Base-by-base conservation (phyloP, 2,113 vertebrate genomes). In the Apteryx owenii region DNA sequence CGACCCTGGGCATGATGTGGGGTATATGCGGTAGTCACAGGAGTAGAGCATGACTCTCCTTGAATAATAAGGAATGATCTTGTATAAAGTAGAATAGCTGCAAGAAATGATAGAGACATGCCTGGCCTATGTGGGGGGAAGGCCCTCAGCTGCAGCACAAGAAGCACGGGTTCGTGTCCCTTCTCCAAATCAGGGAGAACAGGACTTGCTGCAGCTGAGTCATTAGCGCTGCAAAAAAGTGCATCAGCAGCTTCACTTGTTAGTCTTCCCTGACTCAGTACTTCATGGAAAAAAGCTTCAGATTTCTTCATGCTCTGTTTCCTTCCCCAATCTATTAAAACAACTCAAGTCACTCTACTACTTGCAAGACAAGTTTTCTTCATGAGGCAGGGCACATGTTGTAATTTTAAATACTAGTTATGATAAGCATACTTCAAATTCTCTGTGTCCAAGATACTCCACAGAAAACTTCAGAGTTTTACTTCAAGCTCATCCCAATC, bases 1-100 rank as follows among this genome's bases (percentile, higher is more conserved):
- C 54, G 62, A 58, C 4, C 5, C 8, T 33, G 44, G 50, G 36
- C 77, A 80, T 36, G 28, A 11, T 66, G 44, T 58, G 17, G 3
- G 4, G 2, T 36, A 12, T 15, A 9, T 62, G 17, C 6, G 70
- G 18, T 33, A 33, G 29, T 12, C 16, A 11, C 0, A 0, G 1
- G 31, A 89, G 14, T 65, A 86, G 16, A 50, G 8, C 3, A 9
- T 62, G 22, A 44, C 11, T 56, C 5, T n/a, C 22, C 88, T 61
- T 16, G 28, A 26, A 36, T 31, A 56, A 14, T 15, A 85, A 21
- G 7, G 8, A 73, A 6, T 0, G 1, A 56, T 44, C 16, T 29
- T 76, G 9, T 42, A 54, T 7, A n/a, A 69, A 8, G 23, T 0
- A 1, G 20, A 78, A 76, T 19, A 69, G 23, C 38, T 46, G n/a